Conservation (phyloP, 2,113 vertebrate genomes). For the Trematomus loennbergii region DNA sequence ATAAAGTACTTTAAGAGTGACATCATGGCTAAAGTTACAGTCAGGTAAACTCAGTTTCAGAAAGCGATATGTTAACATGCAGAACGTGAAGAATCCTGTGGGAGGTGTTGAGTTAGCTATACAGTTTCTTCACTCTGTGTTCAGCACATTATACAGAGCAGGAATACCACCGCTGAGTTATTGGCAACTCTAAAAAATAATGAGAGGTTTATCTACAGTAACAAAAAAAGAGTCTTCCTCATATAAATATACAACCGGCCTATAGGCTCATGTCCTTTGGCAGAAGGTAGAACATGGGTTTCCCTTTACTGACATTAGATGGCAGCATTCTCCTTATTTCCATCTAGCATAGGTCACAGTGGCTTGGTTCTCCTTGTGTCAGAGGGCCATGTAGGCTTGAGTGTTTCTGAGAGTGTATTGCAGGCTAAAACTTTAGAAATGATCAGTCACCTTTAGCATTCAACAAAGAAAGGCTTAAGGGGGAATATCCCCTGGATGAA, state of each 20-base stretch:
- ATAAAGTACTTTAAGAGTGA: neutral
- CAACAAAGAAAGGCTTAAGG: slow-evolving; percentile 19
- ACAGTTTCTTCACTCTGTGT: slow-evolving; percentile 30
- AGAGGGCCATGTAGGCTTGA: neutral
- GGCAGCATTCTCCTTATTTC: slow-evolving; percentile 34
- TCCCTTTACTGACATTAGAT: slow-evolving; percentile 40
- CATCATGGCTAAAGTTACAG: slow-evolving; percentile 24
- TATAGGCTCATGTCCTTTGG: neutral
- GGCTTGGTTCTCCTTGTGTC: neutral
- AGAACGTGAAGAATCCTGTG: slow-evolving; percentile 33
- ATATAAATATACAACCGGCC: neutral
- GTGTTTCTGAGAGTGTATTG: neutral
- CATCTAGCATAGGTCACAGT: no score
- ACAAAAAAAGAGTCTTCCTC: neutral
- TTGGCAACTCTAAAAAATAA: neutral
- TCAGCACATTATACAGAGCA: slow-evolving; percentile 10
- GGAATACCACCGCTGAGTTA: slow-evolving; percentile 17
- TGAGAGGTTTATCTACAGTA: slow-evolving; percentile 9
- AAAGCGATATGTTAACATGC: slow-evolving; percentile 33
- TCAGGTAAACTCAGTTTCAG: slow-evolving; percentile 5
- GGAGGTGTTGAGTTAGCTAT: neutral
- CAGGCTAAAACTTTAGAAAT: neutral
- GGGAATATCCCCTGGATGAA: slow-evolving; percentile 9
- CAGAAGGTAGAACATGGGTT: neutral
- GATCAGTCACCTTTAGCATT: slow-evolving; percentile 15